These are phyloP conservation scores for Passer domesticus DNA, from an alignment of 2,113 vertebrate genomes.

Conservation along the genomic window DNA sequence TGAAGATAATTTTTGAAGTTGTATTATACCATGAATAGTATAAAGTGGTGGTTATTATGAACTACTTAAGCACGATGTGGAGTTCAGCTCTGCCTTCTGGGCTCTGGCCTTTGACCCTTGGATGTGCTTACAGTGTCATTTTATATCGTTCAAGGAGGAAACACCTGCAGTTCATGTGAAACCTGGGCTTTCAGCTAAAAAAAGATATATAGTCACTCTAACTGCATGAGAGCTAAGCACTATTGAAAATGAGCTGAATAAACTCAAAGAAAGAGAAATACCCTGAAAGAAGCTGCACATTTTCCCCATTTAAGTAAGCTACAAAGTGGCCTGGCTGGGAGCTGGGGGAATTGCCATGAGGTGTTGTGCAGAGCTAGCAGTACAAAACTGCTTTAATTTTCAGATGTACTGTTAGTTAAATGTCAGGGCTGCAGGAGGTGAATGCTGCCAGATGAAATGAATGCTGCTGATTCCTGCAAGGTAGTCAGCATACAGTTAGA, in stretches of 20 bases:
- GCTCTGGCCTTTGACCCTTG: neutral
- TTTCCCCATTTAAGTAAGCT: neutral
- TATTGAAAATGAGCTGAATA: neutral
- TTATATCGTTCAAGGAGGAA: neutral
- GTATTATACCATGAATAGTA: neutral
- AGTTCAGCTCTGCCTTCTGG: neutral
- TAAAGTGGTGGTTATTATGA: neutral
- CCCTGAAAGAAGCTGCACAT: neutral
- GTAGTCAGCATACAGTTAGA: accelerated
- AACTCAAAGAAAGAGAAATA: neutral
- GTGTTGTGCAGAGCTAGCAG: neutral
- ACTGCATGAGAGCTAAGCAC: neutral
- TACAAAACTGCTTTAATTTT: neutral
- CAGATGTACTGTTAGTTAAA: neutral
- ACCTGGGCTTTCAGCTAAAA: neutral
- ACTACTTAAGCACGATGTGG: neutral
- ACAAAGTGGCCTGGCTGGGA: neutral
- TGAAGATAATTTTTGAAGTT: neutral
- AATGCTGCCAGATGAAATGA: neutral
- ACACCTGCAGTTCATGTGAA: conserved; percentile 10
- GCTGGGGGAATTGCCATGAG: accelerated
- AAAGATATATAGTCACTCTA: neutral
- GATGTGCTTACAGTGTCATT: neutral
- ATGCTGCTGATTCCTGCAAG: neutral
- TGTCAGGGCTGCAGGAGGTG: neutral